These are phyloP conservation scores for Emydoidea blandingii DNA, from an alignment of 2,797 vertebrate genomes.

Conservation along the genomic window DNA sequence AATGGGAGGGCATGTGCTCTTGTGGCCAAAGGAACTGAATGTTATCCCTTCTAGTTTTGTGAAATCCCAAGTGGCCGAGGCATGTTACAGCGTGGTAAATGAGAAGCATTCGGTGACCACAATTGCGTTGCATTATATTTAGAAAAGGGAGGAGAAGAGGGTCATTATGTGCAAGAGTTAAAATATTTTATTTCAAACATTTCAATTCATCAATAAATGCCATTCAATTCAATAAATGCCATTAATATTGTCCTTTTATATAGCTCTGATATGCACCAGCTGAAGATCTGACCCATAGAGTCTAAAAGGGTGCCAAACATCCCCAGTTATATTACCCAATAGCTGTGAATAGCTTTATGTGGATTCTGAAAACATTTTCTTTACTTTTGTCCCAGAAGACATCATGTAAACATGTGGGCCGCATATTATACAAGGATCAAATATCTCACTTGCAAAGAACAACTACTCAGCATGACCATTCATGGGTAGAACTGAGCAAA, in stretches of 20 bases:
- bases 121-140: rapidly evolving
- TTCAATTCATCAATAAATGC: no score
- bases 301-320: background rate
- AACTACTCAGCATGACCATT: background rate
- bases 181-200: background rate
- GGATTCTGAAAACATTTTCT: background rate
- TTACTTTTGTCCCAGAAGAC: background rate
- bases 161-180: rapidly evolving
- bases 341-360: background rate
- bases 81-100: background rate
- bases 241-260: no score
- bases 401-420: background rate
- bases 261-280: background rate
- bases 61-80: background rate
- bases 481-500: rapidly evolving
- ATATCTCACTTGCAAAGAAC: background rate
- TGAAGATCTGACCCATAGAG: background rate
- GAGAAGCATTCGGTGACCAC: rapidly evolving
- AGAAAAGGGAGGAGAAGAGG: background rate
- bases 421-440: background rate
- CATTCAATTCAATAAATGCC: no score
- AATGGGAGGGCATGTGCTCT: background rate
- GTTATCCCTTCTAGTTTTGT: background rate
- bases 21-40: background rate
- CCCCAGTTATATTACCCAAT: rapidly evolving